A percentile compares a stretch with the other conserved stretches of the same genome.
These are phyloP conservation scores for Aldrovandia affinis DNA, from an alignment of 2,797 vertebrate species.

Conservation along the genomic window DNA sequence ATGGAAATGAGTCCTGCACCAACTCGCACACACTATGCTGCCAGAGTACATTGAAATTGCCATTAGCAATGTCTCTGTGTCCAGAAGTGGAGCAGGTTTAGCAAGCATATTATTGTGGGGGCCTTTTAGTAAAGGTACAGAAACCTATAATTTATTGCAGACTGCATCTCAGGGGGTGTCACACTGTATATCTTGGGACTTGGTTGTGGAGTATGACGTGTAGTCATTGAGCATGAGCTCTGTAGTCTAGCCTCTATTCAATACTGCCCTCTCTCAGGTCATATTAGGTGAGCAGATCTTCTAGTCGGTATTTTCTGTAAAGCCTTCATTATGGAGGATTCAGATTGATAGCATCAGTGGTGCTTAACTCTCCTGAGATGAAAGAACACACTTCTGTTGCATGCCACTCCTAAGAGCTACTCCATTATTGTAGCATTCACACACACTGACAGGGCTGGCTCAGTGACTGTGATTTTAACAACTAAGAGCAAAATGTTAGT, in stretches of 20 bases:
- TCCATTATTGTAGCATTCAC: neutral
- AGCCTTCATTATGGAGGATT: neutral
- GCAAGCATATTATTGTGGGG: neutral
- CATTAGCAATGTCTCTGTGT: neutral
- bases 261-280: too few relatives aligned
- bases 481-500: neutral
- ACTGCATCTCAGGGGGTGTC: neutral
- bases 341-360: neutral
- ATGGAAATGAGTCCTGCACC: conserved; percentile 11
- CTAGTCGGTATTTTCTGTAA: too few relatives aligned
- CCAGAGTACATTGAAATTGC: neutral
- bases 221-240: neutral
- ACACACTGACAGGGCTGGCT: neutral
- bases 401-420: neutral
- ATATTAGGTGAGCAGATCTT: too few relatives aligned
- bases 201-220: neutral
- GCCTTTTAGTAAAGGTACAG: neutral
- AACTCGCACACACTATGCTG: neutral
- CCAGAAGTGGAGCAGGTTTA: neutral
- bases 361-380: neutral
- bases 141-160: neutral
- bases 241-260: too few relatives aligned
- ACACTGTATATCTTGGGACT: neutral
- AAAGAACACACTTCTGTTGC: neutral
- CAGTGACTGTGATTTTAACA: neutral